Conservation (phyloP, 2,888 invertebrate species). For the Ichneumoninae sp. region DNA sequence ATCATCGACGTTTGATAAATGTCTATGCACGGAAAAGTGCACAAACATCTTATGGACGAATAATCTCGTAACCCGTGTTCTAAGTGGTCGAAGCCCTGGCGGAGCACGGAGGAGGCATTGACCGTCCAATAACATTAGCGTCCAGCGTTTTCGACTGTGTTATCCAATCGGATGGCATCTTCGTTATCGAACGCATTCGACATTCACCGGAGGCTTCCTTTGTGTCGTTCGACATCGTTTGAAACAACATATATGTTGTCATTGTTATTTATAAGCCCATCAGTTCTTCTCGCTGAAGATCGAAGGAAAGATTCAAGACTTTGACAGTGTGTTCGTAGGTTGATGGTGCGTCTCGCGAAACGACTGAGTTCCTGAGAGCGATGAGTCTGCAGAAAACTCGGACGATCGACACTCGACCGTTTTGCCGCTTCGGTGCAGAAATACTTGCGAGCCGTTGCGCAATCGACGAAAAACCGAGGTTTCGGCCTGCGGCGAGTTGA, state of each 20-base stretch:
- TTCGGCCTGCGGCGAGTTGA: not conserved
- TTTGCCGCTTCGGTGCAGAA: slow-evolving; percentile 24
- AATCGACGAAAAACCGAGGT: slow-evolving; percentile 43
- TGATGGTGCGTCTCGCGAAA: not conserved
- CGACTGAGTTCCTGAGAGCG: not conserved
- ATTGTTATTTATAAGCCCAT: not conserved
- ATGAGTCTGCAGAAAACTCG: slow-evolving; percentile 43
- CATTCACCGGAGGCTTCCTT: slow-evolving; percentile 9
- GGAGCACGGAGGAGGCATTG: slow-evolving; percentile 29
- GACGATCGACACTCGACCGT: slow-evolving; percentile 1
- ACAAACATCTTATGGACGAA: not conserved
- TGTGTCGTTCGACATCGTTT: not conserved
- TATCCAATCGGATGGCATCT: slow-evolving; percentile 17
- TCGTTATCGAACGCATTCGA: slow-evolving; percentile 6
- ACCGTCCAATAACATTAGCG: slow-evolving; percentile 38
- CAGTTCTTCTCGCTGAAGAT: not conserved
- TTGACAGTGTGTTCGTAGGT: not conserved
- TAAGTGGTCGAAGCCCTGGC: slow-evolving; percentile 5
- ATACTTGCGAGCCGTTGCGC: slow-evolving; percentile 49
- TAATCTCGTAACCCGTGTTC: not conserved
- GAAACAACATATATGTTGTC: not conserved
- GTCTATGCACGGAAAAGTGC: not conserved
- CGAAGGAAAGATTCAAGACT: not conserved
- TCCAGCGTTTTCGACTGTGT: not conserved
- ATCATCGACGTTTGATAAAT: not conserved